Conservation (phyloP, 1,140 invertebrate species). For the Scaptodrosophila lebanonensis region DNA sequence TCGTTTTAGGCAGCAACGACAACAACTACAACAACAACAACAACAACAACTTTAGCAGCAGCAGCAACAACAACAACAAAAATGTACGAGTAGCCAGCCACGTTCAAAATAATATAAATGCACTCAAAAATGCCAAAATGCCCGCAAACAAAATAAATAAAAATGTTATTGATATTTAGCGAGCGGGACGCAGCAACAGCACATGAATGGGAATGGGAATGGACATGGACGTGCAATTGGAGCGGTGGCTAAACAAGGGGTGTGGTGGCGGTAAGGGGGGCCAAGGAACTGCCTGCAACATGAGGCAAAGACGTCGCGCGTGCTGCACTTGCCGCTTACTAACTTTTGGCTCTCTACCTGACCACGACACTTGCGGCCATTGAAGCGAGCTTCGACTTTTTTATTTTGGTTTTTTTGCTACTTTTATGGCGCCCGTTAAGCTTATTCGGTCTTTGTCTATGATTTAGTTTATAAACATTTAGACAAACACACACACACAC, state of each 20-base stretch:
- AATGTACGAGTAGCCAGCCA: conserved; percentile 6
- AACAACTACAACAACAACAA: neutral
- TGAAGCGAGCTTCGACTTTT: conserved; percentile 25
- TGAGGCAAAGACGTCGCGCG: too few species aligned
- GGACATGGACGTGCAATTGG: neutral
- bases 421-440: conserved; percentile 53
- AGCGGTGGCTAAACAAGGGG: too few species aligned
- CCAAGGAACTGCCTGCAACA: too few species aligned
- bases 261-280: too few species aligned
- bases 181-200: too few species aligned
- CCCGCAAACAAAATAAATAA: conserved; percentile 73
- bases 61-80: too few species aligned
- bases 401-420: conserved; percentile 5
- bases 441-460: conserved; percentile 51
- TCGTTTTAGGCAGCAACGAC: conserved; percentile 39
- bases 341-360: too few species aligned
- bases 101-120: conserved; percentile 65
- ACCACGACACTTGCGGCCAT: conserved; percentile 51
- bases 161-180: conserved; percentile 74
- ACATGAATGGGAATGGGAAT: too few species aligned
- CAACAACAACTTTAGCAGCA: too few species aligned
- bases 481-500: conserved; percentile 14
- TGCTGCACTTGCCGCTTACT: neutral
- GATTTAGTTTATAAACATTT: conserved; percentile 67
- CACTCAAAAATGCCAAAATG: conserved; percentile 74